These are phyloP conservation scores for Xyliphius kryptos DNA, from an alignment of 2,113 vertebrate species.

Conservation along the genomic window DNA sequence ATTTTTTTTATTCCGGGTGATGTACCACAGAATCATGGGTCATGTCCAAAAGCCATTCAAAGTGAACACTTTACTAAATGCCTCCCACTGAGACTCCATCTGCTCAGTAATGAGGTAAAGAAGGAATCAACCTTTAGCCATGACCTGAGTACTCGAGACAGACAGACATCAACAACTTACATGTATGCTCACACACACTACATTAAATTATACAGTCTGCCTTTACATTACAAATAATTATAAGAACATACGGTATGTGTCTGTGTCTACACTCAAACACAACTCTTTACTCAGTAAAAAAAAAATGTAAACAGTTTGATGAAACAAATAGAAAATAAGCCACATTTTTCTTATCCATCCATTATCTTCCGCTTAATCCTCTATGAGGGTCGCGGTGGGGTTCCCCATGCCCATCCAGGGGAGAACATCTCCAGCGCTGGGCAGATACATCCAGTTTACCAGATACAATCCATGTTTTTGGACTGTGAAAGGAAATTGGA, in stretches of 20 bases:
- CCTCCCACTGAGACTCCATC: background rate
- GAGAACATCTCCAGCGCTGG: no score
- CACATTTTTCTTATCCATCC: no score
- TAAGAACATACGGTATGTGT: background rate
- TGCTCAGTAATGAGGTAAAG: background rate
- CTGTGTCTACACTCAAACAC: no score
- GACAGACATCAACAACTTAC: conserved; percentile 1
- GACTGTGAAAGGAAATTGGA: no score
- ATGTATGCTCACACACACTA: background rate
- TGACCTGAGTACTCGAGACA: background rate
- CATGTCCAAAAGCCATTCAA: background rate
- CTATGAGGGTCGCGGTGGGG: no score
- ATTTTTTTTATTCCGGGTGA: background rate
- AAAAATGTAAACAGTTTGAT: no score
- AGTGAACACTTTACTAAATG: background rate
- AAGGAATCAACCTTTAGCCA: background rate
- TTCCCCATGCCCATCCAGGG: no score
- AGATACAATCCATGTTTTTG: no score
- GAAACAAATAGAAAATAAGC: no score
- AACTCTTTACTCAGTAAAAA: no score
- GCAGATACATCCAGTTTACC: no score
- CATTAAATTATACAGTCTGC: background rate
- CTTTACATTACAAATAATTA: background rate
- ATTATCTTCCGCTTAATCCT: no score
- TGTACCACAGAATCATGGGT: background rate